Conservation (phyloP, 2,113 vertebrate genomes). For the Pygoscelis antarcticus region DNA sequence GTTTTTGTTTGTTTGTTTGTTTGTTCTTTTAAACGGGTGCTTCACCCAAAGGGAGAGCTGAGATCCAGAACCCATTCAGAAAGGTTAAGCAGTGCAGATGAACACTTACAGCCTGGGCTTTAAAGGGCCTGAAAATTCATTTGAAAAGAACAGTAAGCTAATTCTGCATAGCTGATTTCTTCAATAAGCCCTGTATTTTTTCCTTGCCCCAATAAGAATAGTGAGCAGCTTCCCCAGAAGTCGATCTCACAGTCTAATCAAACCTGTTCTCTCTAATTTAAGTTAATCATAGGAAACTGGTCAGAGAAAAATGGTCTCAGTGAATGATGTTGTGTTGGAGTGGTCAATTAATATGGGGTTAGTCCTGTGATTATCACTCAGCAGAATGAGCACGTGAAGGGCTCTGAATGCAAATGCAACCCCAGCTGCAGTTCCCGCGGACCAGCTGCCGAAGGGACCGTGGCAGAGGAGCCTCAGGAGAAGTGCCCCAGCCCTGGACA, state of each 20-base stretch:
- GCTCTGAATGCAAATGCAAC: neutral
- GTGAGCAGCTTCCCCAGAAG: neutral
- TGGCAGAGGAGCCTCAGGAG: neutral
- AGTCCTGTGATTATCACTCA: neutral
- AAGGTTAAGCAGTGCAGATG: neutral
- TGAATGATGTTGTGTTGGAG: accelerated
- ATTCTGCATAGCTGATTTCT: neutral
- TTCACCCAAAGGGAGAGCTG: neutral
- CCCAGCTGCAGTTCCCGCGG: accelerated
- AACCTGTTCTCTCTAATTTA: neutral
- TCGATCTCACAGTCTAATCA: neutral
- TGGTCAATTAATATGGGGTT: neutral
- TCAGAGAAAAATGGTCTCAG: neutral
- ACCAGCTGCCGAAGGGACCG: accelerated
- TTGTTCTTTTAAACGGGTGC: neutral
- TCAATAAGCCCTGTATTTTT: neutral
- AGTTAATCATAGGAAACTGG: neutral
- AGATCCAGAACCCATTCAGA: neutral
- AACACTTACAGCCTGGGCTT: neutral
- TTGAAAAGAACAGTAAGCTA: neutral
- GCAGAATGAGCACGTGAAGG: neutral
- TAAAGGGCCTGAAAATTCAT: neutral
- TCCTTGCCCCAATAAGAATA: neutral
- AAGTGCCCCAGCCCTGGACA: neutral
- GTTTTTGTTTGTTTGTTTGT: neutral